Percentiles rank a stretch among this genome's conserved stretches.
These are phyloP conservation scores for Epirrhoe tristata DNA, from an alignment of 2,888 invertebrate genomes.

Conservation along the genomic window DNA sequence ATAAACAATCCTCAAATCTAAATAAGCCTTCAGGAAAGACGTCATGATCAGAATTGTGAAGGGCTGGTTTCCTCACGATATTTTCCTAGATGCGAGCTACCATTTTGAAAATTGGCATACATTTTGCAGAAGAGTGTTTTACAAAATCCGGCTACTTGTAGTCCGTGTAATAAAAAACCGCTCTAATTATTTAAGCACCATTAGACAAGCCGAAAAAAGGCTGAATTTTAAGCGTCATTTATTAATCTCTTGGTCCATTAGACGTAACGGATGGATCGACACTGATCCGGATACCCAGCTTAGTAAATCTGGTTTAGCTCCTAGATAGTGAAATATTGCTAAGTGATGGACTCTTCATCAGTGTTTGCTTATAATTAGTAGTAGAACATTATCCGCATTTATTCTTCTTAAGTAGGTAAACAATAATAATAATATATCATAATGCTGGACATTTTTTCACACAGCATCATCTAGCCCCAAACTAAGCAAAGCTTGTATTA, in stretches of 20 bases:
- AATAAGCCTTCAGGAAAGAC: too few relatives aligned
- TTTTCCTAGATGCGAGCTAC: too few relatives aligned
- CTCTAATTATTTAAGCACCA: slow-evolving; percentile 76
- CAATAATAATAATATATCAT: too few relatives aligned
- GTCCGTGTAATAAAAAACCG: slow-evolving; percentile 65
- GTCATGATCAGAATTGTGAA: too few relatives aligned
- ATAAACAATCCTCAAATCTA: too few relatives aligned
- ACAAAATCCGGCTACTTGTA: slow-evolving; percentile 36
- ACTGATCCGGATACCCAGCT: slow-evolving; percentile 44
- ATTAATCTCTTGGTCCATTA: slow-evolving; percentile 79
- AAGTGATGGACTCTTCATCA: not conserved
- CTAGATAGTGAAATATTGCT: slow-evolving; percentile 27
- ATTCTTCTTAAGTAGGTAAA: too few relatives aligned
- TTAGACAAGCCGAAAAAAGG: slow-evolving; percentile 83
- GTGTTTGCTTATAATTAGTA: not conserved
- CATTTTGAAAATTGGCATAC: too few relatives aligned
- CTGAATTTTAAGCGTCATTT: slow-evolving; percentile 80
- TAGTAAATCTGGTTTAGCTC: slow-evolving; percentile 32
- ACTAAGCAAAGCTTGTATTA: too few relatives aligned
- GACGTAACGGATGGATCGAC: slow-evolving; percentile 65
- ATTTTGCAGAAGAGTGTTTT: too few relatives aligned
- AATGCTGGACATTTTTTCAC: too few relatives aligned
- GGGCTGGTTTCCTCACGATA: too few relatives aligned
- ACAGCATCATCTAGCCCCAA: too few relatives aligned
- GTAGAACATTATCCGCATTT: not conserved